phyloP scores from a whole-genome alignment of 2,888 invertebrate species.

The Athripsodes cinereus region DNA sequence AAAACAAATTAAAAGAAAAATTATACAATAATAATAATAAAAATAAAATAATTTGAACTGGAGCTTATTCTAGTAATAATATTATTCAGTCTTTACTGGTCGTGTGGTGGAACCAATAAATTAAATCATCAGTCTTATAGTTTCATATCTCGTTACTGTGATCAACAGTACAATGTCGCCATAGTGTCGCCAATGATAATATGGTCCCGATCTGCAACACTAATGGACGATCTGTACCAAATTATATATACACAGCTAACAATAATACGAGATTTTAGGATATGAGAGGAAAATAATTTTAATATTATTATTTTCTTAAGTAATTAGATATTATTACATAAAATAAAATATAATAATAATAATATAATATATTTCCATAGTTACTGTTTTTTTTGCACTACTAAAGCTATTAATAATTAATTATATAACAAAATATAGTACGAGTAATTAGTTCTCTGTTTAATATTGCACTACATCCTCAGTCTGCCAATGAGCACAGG shows the following conservation, averaged over 20 bases:
- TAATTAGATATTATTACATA: constrained; percentile 7
- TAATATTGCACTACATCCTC: constrained; percentile 43
- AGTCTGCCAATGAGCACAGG: constrained; percentile 34
- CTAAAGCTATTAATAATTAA: constrained; percentile 19
- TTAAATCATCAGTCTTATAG: constrained; percentile 24
- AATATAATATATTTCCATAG: not conserved
- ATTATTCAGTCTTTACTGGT: not conserved
- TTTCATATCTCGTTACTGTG: constrained; percentile 22
- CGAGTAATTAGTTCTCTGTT: constrained; percentile 18
- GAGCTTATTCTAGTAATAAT: not conserved
- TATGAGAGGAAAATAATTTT: constrained; percentile 21
- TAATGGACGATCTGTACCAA: constrained; percentile 3
- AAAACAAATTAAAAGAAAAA: not conserved
- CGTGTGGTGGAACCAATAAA: constrained; percentile 1
- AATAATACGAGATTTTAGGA: constrained; percentile 22
- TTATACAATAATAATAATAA: not conserved
- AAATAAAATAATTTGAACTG: not conserved
- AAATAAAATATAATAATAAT: constrained; percentile 9
- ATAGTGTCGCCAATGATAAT: not conserved
- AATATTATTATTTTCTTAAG: constrained; percentile 1
- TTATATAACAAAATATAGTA: constrained; percentile 27
- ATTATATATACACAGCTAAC: constrained; percentile 8
- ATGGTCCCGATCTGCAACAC: constrained; percentile 12
- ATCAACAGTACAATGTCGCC: constrained; percentile 6
- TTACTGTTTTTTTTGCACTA: not conserved